Evolutionary conservation across 2,797 vertebrate species (phyloP).

Genomic region (Philypnodon macrostomus): DNA sequence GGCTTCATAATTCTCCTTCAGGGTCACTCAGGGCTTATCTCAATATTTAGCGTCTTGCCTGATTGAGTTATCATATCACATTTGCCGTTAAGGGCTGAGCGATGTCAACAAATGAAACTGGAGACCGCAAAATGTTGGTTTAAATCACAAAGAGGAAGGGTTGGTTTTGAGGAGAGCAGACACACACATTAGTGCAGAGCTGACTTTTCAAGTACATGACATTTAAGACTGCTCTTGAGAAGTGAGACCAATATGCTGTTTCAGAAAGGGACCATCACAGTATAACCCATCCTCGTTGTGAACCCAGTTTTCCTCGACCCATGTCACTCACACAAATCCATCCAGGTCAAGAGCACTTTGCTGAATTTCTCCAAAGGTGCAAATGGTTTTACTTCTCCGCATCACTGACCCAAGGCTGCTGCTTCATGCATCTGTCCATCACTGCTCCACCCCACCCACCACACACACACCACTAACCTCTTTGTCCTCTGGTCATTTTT

Average conservation of each 20-base stretch:
- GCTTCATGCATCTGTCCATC: conserved; percentile 64
- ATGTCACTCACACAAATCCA: conserved; percentile 32
- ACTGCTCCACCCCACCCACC: conserved; percentile 48
- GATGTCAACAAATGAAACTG: conserved; percentile 88
- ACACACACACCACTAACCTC: conserved; percentile 48
- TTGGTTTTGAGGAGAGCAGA: conserved; percentile 72
- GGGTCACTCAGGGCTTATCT: conserved; percentile 72
- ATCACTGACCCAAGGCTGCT: conserved; percentile 56
- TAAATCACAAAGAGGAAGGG: conserved; percentile 76
- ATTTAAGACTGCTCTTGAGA: conserved; percentile 58
- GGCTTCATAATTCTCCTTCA: conserved; percentile 77
- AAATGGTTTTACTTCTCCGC: conserved; percentile 66
- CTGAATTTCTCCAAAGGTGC: conserved; percentile 65
- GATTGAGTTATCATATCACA: conserved; percentile 97
- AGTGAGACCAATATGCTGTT: conserved; percentile 57
- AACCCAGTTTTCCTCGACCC: conserved; percentile 44
- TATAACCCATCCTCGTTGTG: conserved; percentile 53
- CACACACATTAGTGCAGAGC: conserved; percentile 52
- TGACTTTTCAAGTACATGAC: conserved; percentile 62
- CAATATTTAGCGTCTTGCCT: conserved; percentile 88
- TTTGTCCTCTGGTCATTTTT: neutral
- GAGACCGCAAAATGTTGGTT: conserved; percentile 89
- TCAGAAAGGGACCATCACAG: conserved; percentile 47
- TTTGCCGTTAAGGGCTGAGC: conserved; percentile 81
- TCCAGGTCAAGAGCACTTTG: conserved; percentile 57